These are phyloP conservation scores for Acanthosepion pharaonis DNA, from an alignment of 2,888 invertebrate genomes.

Conservation along the genomic window DNA sequence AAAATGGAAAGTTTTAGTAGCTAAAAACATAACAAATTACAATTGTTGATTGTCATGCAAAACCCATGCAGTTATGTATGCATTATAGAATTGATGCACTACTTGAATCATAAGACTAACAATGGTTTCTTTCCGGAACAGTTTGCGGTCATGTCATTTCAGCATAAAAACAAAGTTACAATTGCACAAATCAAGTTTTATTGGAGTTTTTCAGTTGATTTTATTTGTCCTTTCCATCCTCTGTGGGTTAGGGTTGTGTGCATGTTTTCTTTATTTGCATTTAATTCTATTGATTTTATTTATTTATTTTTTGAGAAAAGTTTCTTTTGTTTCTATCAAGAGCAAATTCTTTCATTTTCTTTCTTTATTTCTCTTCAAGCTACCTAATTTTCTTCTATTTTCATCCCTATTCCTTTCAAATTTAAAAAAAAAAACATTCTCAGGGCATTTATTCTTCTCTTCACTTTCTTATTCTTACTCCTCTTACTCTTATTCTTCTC, in stretches of 20 bases:
- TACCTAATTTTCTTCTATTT: too few relatives aligned
- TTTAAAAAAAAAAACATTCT: too few relatives aligned
- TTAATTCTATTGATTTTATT: not conserved
- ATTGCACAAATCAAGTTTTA: not conserved
- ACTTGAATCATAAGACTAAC: not conserved
- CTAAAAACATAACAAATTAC: not conserved
- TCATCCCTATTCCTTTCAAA: too few relatives aligned
- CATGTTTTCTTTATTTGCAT: not conserved
- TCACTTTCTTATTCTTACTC: too few relatives aligned
- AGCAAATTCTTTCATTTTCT: too few relatives aligned
- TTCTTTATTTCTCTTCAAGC: too few relatives aligned
- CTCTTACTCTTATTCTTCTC: too few relatives aligned
- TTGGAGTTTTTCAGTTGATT: not conserved
- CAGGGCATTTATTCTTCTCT: too few relatives aligned
- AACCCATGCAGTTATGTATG: not conserved
- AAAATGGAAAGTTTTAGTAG: slow-evolving; percentile 25
- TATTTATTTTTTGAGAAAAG: not conserved
- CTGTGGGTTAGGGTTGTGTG: too few relatives aligned
- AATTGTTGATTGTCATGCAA: not conserved
- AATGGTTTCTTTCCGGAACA: not conserved
- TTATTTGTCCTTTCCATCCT: not conserved
- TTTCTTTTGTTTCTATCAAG: not conserved
- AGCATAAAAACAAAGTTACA: not conserved
- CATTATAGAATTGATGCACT: not conserved
- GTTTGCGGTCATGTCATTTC: not conserved